Percentiles rank a stretch among this genome's conserved stretches.
phyloP scores from a whole-genome alignment of 2,888 invertebrate genomes.

The Ashinkailepas kermadecensis region DNA sequence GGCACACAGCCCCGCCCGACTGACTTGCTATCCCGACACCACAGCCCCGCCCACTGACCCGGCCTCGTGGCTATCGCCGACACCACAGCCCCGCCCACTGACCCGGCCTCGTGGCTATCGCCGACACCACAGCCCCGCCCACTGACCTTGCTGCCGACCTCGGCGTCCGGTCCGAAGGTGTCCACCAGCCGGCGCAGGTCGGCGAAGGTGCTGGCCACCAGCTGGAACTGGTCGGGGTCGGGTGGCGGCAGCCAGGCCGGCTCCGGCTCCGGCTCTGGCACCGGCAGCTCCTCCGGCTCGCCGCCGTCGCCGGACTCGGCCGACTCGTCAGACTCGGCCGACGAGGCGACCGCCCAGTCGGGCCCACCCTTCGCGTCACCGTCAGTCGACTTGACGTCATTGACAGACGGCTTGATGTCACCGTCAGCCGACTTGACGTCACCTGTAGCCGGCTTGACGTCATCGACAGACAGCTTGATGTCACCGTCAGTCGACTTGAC shows the following conservation, averaged over 20 bases:
- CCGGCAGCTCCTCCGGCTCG: neutral
- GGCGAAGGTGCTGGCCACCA: slow-evolving; percentile 29
- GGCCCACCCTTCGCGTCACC: neutral
- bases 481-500: neutral
- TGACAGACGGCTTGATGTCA: neutral
- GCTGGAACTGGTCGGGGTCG: slow-evolving; percentile 26
- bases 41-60: no score
- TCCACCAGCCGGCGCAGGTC: slow-evolving; percentile 10
- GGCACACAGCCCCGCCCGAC: no score
- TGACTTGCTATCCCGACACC: no score
- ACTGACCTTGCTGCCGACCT: neutral
- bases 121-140: no score
- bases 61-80: no score
- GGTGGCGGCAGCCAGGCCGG: slow-evolving; percentile 1
- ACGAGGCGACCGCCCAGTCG: neutral
- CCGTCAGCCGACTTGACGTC: neutral
- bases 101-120: no score
- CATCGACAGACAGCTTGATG: neutral
- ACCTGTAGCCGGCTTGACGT: neutral
- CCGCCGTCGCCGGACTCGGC: neutral
- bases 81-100: no score
- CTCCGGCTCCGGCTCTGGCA: slow-evolving; percentile 12
- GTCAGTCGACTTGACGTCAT: neutral
- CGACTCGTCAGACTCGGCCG: neutral
- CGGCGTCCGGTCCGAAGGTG: neutral